These are phyloP conservation scores for Cacatua alba DNA, from an alignment of 2,113 vertebrate genomes.

Conservation along the genomic window DNA sequence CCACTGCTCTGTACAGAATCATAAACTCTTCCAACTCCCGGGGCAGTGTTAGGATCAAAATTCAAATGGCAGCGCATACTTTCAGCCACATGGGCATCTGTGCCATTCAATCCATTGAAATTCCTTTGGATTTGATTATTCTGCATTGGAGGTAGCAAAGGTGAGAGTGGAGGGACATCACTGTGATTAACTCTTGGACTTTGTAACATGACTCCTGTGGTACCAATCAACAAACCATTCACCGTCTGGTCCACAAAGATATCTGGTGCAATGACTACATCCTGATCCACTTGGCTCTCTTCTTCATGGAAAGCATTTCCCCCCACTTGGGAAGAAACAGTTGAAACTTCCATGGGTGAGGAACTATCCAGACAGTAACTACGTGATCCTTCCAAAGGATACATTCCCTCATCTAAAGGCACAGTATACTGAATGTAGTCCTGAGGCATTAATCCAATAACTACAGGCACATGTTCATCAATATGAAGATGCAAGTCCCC, in stretches of 20 bases:
- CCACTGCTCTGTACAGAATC: conserved; percentile 95
- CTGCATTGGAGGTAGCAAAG: conserved; percentile 89
- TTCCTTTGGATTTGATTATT: conserved; percentile 87
- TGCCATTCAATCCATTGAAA: conserved; percentile 83
- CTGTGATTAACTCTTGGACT: conserved; percentile 78
- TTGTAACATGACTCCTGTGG: conserved; percentile 87
- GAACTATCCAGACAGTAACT: conserved; percentile 89
- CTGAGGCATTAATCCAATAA: conserved; percentile 94
- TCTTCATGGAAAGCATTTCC: conserved; percentile 80
- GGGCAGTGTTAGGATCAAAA: conserved; percentile 93
- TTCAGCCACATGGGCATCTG: conserved; percentile 87
- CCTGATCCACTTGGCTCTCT: conserved; percentile 81
- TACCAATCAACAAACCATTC: conserved; percentile 86
- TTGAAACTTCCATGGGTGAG: conserved; percentile 93
- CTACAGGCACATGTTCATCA: conserved; percentile 96
- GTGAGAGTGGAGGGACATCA: conserved; percentile 88
- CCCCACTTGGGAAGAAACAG: conserved; percentile 78
- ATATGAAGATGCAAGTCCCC: conserved; percentile 91
- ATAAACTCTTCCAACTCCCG: conserved; percentile 92
- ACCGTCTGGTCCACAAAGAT: conserved; percentile 90
- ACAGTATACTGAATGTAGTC: conserved; percentile 99
- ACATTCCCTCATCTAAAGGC: conserved; percentile 99
- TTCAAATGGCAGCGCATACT: conserved; percentile 93
- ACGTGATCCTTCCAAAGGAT: conserved; percentile 88
- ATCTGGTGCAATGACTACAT: conserved; percentile 85